Base-by-base conservation (phyloP, 2,113 vertebrate species). In the Calyptommatus sinebrachiatus region DNA sequence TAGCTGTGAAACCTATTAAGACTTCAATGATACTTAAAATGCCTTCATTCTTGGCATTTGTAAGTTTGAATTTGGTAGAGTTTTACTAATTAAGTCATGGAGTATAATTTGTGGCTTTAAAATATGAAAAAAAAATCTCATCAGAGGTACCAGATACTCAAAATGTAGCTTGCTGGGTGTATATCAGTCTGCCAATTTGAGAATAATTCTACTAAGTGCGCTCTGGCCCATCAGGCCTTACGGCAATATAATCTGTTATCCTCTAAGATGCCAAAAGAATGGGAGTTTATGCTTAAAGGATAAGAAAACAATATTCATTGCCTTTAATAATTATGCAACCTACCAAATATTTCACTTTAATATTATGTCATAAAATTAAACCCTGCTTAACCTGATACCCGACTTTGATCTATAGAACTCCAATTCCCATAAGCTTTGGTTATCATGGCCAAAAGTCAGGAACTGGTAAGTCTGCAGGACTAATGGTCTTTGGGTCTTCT, bases 31-130 rank as follows among this genome's bases (percentile, higher is more conserved):
- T 45, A 82, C 76, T 26, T 8, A 0, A 63, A 69, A 22, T 5
- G 6, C 69, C 26, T 26, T 78, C 45, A 88, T 86, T 24, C n/a
- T 61, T 57, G 71, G 20, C 8, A 11, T 73, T 57, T 29, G 57
- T 14, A 57, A 53, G 18, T 57, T 79, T 72, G 26, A 20, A 26
- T 48, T 71, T 22, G 22, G 41, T 28, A 8, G 24, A 5, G 35
- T 41, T 80, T 31, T 1, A 77, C 3, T 41, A 77, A 68, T 16
- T 24, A 50, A 29, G 9, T 77, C 48, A 48, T 20, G 12, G 21
- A 12, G 31, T 77, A 10, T 57, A 26, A 68, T 68, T 18, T 68
- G 48, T 41, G 29, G 35, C 12, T 69, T 67, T 26, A 16, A 16
- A 29, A 29, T 28, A 29, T 29, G n/a, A 14, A 7, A 71, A 53